Evolutionary conservation across 1,140 invertebrate species (phyloP).

Genomic region (Plodia interpunctella): DNA sequence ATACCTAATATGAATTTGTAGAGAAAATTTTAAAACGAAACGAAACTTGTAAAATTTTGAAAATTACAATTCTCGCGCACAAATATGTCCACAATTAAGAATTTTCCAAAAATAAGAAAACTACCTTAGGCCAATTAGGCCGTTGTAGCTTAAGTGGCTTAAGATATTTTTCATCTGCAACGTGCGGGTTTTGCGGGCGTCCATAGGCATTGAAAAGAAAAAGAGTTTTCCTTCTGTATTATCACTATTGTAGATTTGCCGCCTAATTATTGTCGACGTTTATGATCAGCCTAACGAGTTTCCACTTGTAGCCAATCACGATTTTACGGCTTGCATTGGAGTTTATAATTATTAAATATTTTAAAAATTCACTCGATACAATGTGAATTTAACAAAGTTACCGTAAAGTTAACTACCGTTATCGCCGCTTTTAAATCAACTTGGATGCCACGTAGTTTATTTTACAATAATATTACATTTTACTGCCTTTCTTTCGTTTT

Average conservation of each 20-base stretch:
- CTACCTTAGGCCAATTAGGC: too few species aligned
- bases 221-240: not conserved
- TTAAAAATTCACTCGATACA: conserved; percentile 5
- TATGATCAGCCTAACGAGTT: conserved; percentile 72
- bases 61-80: too few species aligned
- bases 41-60: too few species aligned
- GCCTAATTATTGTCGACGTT: conserved; percentile 75
- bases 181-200: too few species aligned
- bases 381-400: conserved; percentile 6
- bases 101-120: too few species aligned
- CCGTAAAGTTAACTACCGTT: conserved; percentile 7
- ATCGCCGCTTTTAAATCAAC: conserved; percentile 1
- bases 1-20: too few species aligned
- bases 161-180: too few species aligned
- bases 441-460: not conserved
- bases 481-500: not conserved
- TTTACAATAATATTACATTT: not conserved
- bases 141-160: too few species aligned
- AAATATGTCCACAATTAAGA: too few species aligned
- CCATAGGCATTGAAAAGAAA: too few species aligned
- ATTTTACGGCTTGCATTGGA: conserved; percentile 61
- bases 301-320: conserved; percentile 73
- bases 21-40: too few species aligned
- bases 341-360: conserved; percentile 44
- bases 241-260: conserved; percentile 22